Percentiles rank a stretch among this genome's conserved stretches.
Evolutionary conservation across 30 jellyfish, hydroid and myxozoan species (phyloP).

Genomic region (Aurelia sp.): DNA sequence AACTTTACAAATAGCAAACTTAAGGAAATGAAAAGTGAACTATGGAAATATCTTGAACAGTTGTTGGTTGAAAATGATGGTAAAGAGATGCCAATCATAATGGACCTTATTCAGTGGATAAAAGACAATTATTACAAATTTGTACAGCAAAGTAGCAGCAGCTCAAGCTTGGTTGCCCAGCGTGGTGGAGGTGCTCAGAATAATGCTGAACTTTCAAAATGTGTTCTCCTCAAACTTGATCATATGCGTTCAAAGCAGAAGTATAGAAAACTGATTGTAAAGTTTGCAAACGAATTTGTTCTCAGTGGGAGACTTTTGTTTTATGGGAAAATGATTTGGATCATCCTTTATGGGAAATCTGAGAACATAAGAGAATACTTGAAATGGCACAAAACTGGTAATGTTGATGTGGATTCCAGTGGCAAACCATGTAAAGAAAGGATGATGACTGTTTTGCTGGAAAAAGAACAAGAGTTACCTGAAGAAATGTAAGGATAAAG

Average conservation of each 20-base stretch:
- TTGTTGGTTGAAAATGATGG: not conserved
- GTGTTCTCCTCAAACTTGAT: conserved; percentile 64
- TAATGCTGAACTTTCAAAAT: not conserved
- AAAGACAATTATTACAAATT: not conserved
- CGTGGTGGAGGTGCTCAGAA: not conserved
- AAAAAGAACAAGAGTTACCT: not conserved
- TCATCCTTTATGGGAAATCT: conserved; percentile 39
- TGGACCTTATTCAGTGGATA: conserved; percentile 39
- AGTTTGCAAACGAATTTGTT: conserved; percentile 19
- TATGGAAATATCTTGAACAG: not conserved
- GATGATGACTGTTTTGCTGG: conserved; percentile 47
- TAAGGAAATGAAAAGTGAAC: conserved; percentile 5
- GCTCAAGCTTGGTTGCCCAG: not conserved
- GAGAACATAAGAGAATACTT: conserved; percentile 40
- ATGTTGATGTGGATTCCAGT: conserved; percentile 82
- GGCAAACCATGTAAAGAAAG: conserved; percentile 92
- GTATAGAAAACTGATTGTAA: conserved; percentile 37
- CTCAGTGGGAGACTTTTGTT: conserved; percentile 38
- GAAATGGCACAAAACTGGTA: conserved; percentile 49
- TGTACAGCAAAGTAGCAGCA: too few relatives aligned
- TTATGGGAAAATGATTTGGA: conserved; percentile 25
- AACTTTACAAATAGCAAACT: not conserved
- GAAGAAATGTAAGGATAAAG: not conserved
- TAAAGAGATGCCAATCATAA: conserved; percentile 29
- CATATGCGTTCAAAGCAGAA: conserved; percentile 68